Evolutionary conservation across 2,797 vertebrate genomes (phyloP), one percentile per base, ranked within the genome.

Genomic region (Rhyacichthys aspro): DNA sequence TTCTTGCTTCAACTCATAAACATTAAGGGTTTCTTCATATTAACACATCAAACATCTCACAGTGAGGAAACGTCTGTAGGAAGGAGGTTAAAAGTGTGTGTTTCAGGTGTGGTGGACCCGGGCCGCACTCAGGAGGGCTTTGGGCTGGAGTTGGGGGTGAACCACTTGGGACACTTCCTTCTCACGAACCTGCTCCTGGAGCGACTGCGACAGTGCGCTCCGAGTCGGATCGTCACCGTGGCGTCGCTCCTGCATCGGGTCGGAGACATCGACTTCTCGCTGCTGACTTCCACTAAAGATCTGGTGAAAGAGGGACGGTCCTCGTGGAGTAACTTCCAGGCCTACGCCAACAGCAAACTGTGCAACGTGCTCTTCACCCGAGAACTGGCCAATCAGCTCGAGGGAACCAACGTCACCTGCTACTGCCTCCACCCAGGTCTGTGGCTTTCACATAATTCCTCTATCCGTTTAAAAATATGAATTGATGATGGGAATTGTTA

Each of bases 401-500:
- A 94, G 66, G 94, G 91, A 57, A 94, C 93, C 0, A 76, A 67
- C 0, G 92, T 98, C 50, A 95, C 93, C 50, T 95, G 94, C 85
- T 98, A 93, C 7, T 89, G 93, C 0, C 88, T 96, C 17, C 95
- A 99, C 75, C 96, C 97, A 93, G 97, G 96, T 98, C 63, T 89
- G 15, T 16, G 19, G 23, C 23, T 28, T n/a, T n/a, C n/a, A n/a
- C n/a, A n/a, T n/a, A n/a, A n/a, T n/a, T n/a, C n/a, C n/a, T n/a
- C n/a, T n/a, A n/a, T n/a, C n/a, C n/a, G n/a, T n/a, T n/a, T n/a
- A n/a, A n/a, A n/a, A n/a, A n/a, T n/a, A n/a, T n/a, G n/a, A n/a
- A n/a, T n/a, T n/a, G n/a, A n/a, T n/a, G n/a, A n/a, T n/a, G n/a
- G n/a, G n/a, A n/a, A n/a, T n/a, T n/a, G n/a, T n/a, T n/a, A n/a